Conservation (phyloP, 2,113 vertebrate genomes). For the Grammomys surdaster region DNA sequence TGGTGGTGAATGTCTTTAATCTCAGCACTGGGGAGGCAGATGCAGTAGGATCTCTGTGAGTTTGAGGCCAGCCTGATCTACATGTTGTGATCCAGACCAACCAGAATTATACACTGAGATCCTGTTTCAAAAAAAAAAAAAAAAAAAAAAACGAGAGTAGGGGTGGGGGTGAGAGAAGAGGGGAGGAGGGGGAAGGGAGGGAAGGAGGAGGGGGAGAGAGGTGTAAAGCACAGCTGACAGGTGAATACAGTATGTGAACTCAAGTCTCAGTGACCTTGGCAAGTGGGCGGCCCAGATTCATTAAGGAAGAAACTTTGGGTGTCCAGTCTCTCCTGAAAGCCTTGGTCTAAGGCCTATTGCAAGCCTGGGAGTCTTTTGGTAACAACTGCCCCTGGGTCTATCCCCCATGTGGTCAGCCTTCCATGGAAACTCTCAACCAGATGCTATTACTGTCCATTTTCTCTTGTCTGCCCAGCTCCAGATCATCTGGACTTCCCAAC, state of each 20-base stretch:
- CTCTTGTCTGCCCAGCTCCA: not conserved
- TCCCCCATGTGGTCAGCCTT: not conserved
- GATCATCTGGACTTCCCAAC: not conserved
- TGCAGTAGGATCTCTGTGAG: not conserved
- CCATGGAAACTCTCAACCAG: not conserved
- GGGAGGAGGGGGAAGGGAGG: accelerated
- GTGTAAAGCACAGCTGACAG: not conserved
- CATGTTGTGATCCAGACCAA: not conserved
- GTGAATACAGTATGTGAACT: not conserved
- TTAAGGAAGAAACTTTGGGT: not conserved
- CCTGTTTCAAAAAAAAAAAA: not conserved
- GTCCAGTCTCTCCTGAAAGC: not conserved
- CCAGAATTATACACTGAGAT: not conserved
- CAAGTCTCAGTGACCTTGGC: not conserved
- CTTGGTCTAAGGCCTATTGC: not conserved
- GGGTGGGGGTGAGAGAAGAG: not conserved
- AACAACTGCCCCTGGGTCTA: not conserved
- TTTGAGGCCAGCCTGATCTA: not conserved
- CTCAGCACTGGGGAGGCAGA: not conserved
- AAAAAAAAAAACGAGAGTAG: no score
- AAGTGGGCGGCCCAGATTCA: not conserved
- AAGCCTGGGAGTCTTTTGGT: not conserved
- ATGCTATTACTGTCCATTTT: not conserved
- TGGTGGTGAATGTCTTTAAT: not conserved
- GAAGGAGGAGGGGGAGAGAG: not conserved